Base-by-base conservation (phyloP, 2,888 invertebrate species). In the Pseudococcus jackbeardsleyi region DNA sequence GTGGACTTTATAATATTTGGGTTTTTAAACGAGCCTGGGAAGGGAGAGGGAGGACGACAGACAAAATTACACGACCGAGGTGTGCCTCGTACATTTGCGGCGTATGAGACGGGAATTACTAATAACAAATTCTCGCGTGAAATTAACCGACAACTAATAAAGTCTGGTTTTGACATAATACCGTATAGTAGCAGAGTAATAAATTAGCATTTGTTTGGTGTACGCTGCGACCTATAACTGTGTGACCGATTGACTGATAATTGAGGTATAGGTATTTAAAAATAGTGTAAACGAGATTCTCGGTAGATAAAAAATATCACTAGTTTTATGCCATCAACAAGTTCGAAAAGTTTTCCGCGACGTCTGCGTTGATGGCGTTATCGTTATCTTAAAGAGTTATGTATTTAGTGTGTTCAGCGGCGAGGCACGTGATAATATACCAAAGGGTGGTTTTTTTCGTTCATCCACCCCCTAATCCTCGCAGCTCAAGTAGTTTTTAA, bases 101-200 rank as follows among this genome's bases (percentile, higher is more conserved):
- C 17, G 33, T 33, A 33, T 33, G 33, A 33, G 72, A 15, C 33
- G 26, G 17, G 7, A 33, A 72, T 33, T 33, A 33, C 26, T 33
- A 33, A 33, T 72, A 72, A 72, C 72, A 33, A 72, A 72, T 33
- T 72, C 72, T 72, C 72, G 72, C 33, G 72, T 72, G 72, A 72
- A 72, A 72, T 72, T 72, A 72, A 72, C 72, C 72, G 72, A 72
- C 72, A 33, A 72, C 72, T 72, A 72, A 72, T 72, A 72, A 72
- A 72, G 72, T 72, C 15, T 72, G 72, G 33, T 72, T 72, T 72
- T 72, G 72, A 72, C 72, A 19, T 72, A 33, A 33, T 72, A 33
- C 39, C 7, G 33, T 12, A n/a, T 7, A 33, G 17, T 17, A 33
- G 6, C 39, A 8, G 72, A 15, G 7, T 7, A 72, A 7, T 33